A percentile compares a stretch with the other conserved stretches of the same genome.
These are phyloP conservation scores for Dipodomys stephensi DNA, from an alignment of 2,113 vertebrate species.

Conservation along the genomic window DNA sequence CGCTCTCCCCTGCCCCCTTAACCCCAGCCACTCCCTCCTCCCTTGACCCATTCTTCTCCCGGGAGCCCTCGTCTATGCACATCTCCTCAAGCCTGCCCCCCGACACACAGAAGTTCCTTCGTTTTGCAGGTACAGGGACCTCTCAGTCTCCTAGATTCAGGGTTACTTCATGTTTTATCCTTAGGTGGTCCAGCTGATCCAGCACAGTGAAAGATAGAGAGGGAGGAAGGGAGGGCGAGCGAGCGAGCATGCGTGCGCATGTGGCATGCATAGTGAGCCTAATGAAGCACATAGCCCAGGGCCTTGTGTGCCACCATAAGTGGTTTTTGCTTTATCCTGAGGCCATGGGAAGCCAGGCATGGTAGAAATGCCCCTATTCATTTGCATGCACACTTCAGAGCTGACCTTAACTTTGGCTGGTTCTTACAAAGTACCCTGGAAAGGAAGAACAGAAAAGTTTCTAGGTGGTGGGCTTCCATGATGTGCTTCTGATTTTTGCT, in stretches of 20 bases:
- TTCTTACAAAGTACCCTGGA: conserved; percentile 10
- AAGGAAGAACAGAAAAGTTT: conserved; percentile 6
- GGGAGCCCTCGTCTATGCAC: conserved; percentile 96
- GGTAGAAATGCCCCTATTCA: background rate
- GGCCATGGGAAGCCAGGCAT: background rate
- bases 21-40: conserved; percentile 96
- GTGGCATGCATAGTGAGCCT: background rate
- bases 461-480: background rate
- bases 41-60: conserved; percentile 95
- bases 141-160: background rate
- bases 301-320: background rate
- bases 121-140: conserved; percentile 91
- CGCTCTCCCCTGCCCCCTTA: conserved; percentile 94
- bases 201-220: background rate
- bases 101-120: conserved; percentile 96
- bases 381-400: background rate
- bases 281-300: background rate
- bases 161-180: conserved; percentile 23
- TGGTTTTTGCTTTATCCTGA: background rate
- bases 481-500: background rate
- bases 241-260: background rate
- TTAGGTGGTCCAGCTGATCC: background rate
- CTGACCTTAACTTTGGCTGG: background rate
- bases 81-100: conserved; percentile 96
- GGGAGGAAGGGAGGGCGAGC: too few relatives aligned